Evolutionary conservation across 2,113 vertebrate species (phyloP).

Genomic region (Phrynocephalus versicolor): DNA sequence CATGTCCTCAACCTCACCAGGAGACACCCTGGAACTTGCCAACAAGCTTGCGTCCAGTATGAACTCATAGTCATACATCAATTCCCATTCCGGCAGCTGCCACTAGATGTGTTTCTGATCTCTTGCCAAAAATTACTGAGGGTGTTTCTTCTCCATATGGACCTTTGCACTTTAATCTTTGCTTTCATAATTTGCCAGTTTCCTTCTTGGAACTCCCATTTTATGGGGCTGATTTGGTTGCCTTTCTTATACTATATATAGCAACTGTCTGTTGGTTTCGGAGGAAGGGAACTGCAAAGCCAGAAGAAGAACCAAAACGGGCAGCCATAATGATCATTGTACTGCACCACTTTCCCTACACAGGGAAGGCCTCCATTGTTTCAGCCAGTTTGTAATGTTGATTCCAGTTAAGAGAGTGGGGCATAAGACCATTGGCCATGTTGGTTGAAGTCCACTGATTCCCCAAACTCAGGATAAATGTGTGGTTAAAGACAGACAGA

Average conservation of each 20-base stretch:
- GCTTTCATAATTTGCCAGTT: slow-evolving; percentile 54
- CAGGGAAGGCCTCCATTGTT: neutral
- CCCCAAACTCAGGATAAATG: too few species aligned
- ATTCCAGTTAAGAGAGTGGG: too few species aligned
- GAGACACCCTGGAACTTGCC: slow-evolving; percentile 27
- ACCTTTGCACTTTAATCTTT: slow-evolving; percentile 51
- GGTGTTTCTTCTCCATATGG: slow-evolving; percentile 49
- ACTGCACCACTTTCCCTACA: neutral
- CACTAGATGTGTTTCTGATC: slow-evolving; percentile 66
- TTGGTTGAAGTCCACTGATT: too few species aligned
- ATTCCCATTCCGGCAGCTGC: slow-evolving; percentile 71
- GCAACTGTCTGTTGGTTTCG: neutral
- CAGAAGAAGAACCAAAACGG: neutral
- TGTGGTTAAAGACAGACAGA: too few species aligned
- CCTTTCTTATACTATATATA: neutral
- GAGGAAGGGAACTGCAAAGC: neutral
- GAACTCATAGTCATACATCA: slow-evolving; percentile 52
- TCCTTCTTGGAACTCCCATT: slow-evolving; percentile 40
- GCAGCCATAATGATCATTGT: neutral
- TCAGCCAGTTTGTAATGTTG: neutral
- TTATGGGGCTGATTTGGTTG: slow-evolving; percentile 8
- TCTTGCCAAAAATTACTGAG: slow-evolving; percentile 57
- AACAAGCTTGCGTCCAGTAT: slow-evolving; percentile 39
- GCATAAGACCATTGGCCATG: too few species aligned
- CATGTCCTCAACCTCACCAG: slow-evolving; percentile 32